phyloP scores from a whole-genome alignment of 2,888 invertebrate genomes.

The Drymonia ruficornis region DNA sequence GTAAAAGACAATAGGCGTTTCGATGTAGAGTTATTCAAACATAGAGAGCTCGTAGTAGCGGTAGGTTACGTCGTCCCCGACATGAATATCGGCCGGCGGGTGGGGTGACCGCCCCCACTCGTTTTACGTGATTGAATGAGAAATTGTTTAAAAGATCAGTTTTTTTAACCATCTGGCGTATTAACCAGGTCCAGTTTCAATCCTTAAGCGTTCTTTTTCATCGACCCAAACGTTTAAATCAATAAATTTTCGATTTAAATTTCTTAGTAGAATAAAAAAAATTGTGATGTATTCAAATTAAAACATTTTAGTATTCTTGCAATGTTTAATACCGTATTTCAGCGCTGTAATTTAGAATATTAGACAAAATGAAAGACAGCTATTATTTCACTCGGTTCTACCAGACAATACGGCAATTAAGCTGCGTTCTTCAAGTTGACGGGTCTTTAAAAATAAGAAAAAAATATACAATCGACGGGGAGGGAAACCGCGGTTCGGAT shows the following conservation, averaged over 20 bases:
- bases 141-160: constrained; percentile 71
- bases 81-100: constrained; percentile 57
- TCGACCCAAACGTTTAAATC: background rate
- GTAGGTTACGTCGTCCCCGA: constrained; percentile 54
- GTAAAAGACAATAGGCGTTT: background rate
- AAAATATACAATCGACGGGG: constrained; percentile 42
- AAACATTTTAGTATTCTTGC: background rate
- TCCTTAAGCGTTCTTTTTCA: background rate
- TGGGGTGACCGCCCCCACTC: constrained; percentile 53
- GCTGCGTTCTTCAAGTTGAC: constrained; percentile 36
- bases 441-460: constrained; percentile 37
- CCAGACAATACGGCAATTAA: constrained; percentile 41
- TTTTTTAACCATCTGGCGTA: constrained; percentile 46
- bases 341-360: constrained; percentile 2
- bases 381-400: constrained; percentile 31
- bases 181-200: constrained; percentile 21
- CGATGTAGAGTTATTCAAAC: constrained; percentile 34
- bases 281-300: background rate
- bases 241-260: background rate
- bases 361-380: constrained; percentile 24
- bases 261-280: background rate
- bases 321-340: constrained; percentile 8
- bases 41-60: constrained; percentile 52
- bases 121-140: constrained; percentile 77
- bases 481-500: constrained; percentile 58